Evolutionary conservation across 2,113 vertebrate species (phyloP).

Genomic region (Sinosuthora webbiana): DNA sequence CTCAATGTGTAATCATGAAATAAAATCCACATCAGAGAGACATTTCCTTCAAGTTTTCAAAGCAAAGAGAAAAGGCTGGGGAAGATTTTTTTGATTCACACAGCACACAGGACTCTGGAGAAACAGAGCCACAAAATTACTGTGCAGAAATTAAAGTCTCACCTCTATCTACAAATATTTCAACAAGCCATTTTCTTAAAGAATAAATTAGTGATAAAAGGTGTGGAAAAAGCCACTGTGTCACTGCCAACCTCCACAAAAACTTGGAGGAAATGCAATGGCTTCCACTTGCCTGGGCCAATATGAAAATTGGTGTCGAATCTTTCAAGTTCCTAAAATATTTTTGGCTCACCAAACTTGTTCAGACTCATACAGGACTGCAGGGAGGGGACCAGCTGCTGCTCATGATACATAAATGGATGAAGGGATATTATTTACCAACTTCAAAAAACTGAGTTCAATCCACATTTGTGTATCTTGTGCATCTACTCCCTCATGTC

Average conservation of each 20-base stretch:
- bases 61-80: background rate
- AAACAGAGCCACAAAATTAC: background rate
- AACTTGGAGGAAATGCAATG: background rate
- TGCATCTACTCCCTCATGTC: background rate
- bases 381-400: background rate
- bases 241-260: background rate
- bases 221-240: accelerated
- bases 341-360: background rate
- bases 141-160: background rate
- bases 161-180: background rate
- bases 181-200: background rate
- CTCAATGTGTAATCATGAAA: background rate
- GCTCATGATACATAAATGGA: accelerated
- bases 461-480: background rate
- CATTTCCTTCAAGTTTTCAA: background rate
- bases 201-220: background rate
- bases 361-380: accelerated
- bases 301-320: background rate
- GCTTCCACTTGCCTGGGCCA: background rate
- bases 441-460: background rate
- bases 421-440: background rate
- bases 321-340: background rate
- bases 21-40: background rate
- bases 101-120: background rate
- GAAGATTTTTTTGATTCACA: background rate